Conservation (phyloP, 2,113 vertebrate species). For the Bos indicus region DNA sequence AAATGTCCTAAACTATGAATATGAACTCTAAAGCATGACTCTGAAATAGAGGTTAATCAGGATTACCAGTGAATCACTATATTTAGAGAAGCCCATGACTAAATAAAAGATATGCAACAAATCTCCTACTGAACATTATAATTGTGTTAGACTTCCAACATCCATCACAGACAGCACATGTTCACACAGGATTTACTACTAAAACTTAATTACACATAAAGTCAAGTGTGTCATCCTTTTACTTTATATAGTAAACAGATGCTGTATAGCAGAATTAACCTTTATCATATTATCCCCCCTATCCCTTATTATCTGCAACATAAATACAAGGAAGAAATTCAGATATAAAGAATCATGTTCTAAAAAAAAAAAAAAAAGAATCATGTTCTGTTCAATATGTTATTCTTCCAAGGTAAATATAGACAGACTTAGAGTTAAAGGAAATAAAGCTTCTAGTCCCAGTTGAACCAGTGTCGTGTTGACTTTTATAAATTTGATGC, state of each 20-base stretch:
- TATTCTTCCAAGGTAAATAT: conserved; percentile 39
- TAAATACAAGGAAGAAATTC: background rate
- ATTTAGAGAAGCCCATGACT: background rate
- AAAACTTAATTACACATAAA: conserved; percentile 10
- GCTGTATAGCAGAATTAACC: background rate
- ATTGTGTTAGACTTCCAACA: background rate
- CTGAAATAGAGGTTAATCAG: background rate
- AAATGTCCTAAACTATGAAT: background rate
- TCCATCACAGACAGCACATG: background rate
- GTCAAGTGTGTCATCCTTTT: background rate
- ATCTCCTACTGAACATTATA: background rate
- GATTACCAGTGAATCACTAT: background rate
- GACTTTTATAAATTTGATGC: conserved; percentile 54
- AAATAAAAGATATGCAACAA: background rate
- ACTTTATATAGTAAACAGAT: background rate
- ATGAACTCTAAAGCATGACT: background rate
- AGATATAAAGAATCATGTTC: background rate
- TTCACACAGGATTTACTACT: background rate
- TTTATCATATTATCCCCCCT: background rate
- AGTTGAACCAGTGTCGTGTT: background rate
- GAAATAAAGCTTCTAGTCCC: background rate
- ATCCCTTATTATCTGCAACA: background rate
- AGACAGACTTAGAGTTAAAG: conserved; percentile 35
- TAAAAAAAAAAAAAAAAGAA: background rate
- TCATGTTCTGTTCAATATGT: background rate